A percentile compares a stretch with the other conserved stretches of the same genome.
Conservation (phyloP, 2,888 invertebrate genomes). For the Drosophila hamatofila region DNA sequence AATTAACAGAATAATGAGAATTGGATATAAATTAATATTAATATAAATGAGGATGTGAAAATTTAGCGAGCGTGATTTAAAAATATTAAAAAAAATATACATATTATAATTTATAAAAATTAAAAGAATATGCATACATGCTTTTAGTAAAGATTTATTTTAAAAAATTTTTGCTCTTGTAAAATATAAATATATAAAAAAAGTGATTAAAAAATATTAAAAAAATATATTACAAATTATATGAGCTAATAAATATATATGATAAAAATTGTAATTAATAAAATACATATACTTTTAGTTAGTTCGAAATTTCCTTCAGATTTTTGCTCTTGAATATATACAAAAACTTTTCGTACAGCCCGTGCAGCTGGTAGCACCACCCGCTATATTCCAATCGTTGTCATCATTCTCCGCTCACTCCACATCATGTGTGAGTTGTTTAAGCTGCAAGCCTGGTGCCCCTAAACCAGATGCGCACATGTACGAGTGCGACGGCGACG, state of each 20-base stretch:
- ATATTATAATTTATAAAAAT: no score
- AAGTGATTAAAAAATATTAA: not conserved
- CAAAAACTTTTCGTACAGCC: constrained; percentile 39
- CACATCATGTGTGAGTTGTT: constrained; percentile 12
- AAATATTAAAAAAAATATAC: no score
- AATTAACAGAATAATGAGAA: no score
- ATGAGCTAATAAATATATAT: not conserved
- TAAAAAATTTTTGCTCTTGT: no score
- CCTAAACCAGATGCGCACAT: constrained; percentile 79
- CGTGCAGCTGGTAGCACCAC: constrained; percentile 38
- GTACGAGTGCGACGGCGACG: constrained; percentile 4
- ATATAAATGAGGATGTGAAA: not conserved
- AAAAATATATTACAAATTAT: no score
- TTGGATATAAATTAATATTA: no score
- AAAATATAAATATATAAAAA: no score
- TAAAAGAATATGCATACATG: no score
- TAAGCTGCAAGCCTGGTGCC: constrained; percentile 49
- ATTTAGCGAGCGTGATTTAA: no score
- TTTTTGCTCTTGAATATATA: no score
- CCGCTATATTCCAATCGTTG: constrained; percentile 59
- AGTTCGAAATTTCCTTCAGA: not conserved
- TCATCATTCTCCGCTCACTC: constrained; percentile 44
- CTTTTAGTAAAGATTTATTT: no score
- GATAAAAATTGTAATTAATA: no score
- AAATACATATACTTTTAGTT: not conserved